Base-by-base conservation (phyloP, 2,113 vertebrate genomes). In the Tichodroma muraria region DNA sequence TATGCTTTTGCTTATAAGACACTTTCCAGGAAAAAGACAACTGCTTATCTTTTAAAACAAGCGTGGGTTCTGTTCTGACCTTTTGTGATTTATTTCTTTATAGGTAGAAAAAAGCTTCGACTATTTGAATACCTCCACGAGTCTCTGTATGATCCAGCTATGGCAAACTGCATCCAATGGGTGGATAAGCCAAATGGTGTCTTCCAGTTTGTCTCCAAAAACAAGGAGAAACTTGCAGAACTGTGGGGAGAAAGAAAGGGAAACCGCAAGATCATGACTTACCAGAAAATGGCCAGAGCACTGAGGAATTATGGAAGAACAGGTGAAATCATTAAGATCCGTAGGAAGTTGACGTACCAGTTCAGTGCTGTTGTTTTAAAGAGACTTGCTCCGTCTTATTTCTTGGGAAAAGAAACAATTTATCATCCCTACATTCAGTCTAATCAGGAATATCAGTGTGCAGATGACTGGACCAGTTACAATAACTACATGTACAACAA, bases 211-310 rank as follows among this genome's bases (percentile, higher is more conserved):
- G 95, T 99, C 85, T 99, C 99, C 42, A 99, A 99, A 97, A 99
- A 99, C 97, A 99, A 99, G 92, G 99, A 99, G 96, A 99, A 98
- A 96, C 98, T 99, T 94, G 99, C 99, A 8, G 98, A 99, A 96
- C 98, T 98, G 84, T 99, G 99, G 99, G 99, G 99, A 60, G 98
- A 98, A 92, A 98, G 98, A 87, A 99, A 99, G 90, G 99, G 99
- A 85, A 99, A 99, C 96, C 98, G 99, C 85, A 99, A 99, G 97
- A 98, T 98, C 89, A 99, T 99, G 99, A 99, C 99, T 38, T 99
- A 99, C 42, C 99, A 99, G 98, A 99, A 99, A 97, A 99, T 99
- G 99, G 99, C 99, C 31, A 98, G 99, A 80, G 99, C 99, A 4
- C 97, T 99, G 71, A 98, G 99, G 61, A 99, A 99, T 97, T 99